Evolutionary conservation across 2,797 vertebrate genomes (phyloP).

Genomic region (Phrynocephalus vlangalii): DNA sequence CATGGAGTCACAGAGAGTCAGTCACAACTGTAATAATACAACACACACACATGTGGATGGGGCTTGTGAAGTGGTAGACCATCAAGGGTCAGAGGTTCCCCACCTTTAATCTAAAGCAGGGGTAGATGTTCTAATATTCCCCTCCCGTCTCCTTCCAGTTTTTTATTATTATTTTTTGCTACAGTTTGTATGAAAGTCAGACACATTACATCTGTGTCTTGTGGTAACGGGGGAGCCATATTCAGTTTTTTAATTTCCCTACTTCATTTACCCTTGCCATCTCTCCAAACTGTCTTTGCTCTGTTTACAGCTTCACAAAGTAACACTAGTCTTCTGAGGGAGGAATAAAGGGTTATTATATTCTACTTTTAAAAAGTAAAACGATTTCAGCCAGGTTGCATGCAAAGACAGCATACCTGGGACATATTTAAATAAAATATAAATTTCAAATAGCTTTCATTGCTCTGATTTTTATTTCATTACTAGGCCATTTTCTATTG

Average conservation of each 20-base stretch:
- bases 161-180: no score
- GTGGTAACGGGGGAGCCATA: no score
- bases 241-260: no score
- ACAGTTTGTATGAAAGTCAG: no score
- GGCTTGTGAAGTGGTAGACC: background rate
- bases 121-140: no score
- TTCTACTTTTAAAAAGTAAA: background rate
- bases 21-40: no score
- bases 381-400: background rate
- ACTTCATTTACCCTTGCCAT: background rate
- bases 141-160: no score
- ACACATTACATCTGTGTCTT: no score
- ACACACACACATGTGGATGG: background rate
- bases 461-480: background rate
- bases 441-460: background rate
- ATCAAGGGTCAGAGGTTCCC: background rate
- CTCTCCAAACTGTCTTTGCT: background rate
- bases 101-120: background rate
- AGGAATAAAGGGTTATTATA: background rate
- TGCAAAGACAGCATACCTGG: background rate
- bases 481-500: background rate
- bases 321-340: background rate
- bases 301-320: background rate
- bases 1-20: no score
- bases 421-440: constrained; percentile 14